Evolutionary conservation across 1,140 invertebrate species (phyloP).

Genomic region (Bombyx mandarina): DNA sequence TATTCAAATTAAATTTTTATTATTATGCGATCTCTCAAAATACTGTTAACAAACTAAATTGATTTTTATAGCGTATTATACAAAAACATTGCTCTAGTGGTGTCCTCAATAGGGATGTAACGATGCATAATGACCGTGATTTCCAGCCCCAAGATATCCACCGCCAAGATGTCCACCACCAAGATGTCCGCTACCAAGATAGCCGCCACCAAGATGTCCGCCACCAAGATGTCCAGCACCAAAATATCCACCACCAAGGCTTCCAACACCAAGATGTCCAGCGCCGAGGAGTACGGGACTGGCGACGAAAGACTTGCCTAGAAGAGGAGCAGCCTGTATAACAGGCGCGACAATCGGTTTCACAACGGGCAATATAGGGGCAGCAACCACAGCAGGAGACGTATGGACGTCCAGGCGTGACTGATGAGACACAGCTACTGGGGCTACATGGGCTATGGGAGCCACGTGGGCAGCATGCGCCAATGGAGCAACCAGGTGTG

Average conservation of each 20-base stretch:
- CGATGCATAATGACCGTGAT: constrained; percentile 4
- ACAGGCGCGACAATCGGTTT: constrained; percentile 30
- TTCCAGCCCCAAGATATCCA: not conserved
- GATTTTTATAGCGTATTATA: too few relatives aligned
- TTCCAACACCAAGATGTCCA: constrained; percentile 4
- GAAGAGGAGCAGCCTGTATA: constrained; percentile 27
- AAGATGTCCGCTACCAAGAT: too few relatives aligned
- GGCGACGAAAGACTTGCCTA: constrained; percentile 27
- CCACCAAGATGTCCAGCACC: too few relatives aligned
- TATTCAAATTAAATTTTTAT: too few relatives aligned
- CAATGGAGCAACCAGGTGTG: constrained; percentile 28
- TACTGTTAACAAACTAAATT: too few relatives aligned
- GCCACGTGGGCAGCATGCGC: constrained; percentile 22
- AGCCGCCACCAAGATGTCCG: too few relatives aligned
- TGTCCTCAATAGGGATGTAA: constrained; percentile 10
- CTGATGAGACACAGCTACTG: constrained; percentile 52
- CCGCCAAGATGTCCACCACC: too few relatives aligned
- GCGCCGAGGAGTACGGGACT: constrained; percentile 17
- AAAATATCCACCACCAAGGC: too few relatives aligned
- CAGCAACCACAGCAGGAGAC: constrained; percentile 32
- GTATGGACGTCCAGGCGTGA: constrained; percentile 43
- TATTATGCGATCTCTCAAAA: too few relatives aligned
- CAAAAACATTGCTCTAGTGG: constrained; percentile 8
- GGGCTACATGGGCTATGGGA: constrained; percentile 31
- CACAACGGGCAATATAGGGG: constrained; percentile 27